These are phyloP conservation scores for Calonectris borealis DNA, from an alignment of 2,113 vertebrate species.

Conservation along the genomic window DNA sequence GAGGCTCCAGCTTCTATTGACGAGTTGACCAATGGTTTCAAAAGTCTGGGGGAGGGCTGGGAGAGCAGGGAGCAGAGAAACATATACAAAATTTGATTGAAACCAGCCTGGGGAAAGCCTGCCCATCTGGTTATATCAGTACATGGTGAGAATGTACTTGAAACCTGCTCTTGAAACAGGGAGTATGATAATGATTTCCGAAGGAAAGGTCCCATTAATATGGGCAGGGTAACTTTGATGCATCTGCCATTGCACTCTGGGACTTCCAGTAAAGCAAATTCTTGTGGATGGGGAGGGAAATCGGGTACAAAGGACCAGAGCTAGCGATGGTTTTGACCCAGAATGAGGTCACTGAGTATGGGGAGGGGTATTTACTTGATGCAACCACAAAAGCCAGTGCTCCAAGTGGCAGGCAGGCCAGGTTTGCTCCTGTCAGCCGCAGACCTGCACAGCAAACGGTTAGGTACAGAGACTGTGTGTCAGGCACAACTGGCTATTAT, in stretches of 20 bases:
- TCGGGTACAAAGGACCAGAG: background rate
- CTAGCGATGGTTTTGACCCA: background rate
- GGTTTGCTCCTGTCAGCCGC: background rate
- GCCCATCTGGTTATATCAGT: background rate
- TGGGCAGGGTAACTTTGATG: background rate
- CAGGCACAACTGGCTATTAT: background rate
- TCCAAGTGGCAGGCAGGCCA: background rate
- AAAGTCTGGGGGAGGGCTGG: background rate
- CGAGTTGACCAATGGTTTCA: background rate
- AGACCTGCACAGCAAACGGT: background rate
- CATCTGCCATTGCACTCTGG: background rate
- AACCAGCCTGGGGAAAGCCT: background rate
- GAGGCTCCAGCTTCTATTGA: background rate
- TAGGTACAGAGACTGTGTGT: no score
- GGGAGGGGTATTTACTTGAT: background rate
- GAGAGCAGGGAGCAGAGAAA: background rate
- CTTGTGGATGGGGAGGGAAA: background rate
- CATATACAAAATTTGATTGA: background rate
- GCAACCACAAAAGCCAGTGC: background rate
- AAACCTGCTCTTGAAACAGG: background rate
- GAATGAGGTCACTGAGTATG: background rate
- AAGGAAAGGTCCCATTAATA: background rate
- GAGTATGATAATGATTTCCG: background rate
- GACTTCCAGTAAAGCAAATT: background rate
- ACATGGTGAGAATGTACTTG: background rate